Percentiles rank a stretch among this genome's conserved stretches.
Conservation (phyloP, 2,797 vertebrate species). For the Luscinia luscinia region DNA sequence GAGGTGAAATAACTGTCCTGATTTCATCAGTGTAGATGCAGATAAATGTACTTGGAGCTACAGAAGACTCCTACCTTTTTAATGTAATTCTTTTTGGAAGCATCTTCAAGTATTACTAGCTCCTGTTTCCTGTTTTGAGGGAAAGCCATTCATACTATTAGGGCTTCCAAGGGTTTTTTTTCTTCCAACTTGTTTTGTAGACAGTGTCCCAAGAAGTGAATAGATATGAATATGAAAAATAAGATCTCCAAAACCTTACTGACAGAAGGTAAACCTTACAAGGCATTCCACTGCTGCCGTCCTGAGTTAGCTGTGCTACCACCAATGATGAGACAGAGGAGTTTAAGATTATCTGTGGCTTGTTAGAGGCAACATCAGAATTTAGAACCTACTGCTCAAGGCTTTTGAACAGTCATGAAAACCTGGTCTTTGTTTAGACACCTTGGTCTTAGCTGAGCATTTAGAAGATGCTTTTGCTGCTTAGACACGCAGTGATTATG, state of each 20-base stretch:
- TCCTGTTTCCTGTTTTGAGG: not conserved
- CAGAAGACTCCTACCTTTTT: not conserved
- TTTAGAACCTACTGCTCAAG: not conserved
- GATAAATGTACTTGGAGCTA: not conserved
- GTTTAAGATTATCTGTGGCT: not conserved
- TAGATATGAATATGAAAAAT: not conserved
- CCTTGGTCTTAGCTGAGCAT: not conserved
- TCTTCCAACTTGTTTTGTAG: not conserved
- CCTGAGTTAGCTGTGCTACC: not conserved
- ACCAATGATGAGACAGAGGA: not conserved
- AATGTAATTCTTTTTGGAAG: not conserved
- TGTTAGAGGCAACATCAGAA: not conserved
- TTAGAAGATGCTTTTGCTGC: not conserved
- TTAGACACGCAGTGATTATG: not conserved
- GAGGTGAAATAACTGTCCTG: constrained; percentile 18
- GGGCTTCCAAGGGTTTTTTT: not conserved
- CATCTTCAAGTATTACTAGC: not conserved
- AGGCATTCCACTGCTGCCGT: not conserved
- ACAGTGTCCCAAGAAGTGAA: not conserved
- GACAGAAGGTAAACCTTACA: not conserved
- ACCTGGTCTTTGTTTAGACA: not conserved
- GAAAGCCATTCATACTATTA: not conserved
- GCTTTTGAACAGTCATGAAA: not conserved
- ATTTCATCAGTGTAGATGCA: constrained; percentile 19
- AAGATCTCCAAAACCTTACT: not conserved